phyloP scores from a whole-genome alignment of 1,140 invertebrate genomes.

The Aphaenogaster ashmeadi region DNA sequence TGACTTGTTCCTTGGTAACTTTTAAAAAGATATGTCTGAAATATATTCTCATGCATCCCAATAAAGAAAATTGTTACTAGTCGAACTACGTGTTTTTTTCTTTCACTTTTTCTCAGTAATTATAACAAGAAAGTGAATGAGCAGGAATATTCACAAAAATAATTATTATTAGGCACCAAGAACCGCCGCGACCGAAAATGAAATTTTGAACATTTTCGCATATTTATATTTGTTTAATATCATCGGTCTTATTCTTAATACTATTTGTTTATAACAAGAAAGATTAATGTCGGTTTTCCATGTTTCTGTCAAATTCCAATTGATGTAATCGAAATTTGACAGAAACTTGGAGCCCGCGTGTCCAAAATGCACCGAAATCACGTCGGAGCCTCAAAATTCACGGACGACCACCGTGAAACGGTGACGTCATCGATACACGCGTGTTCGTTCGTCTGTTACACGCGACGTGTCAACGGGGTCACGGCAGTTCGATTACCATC shows the following conservation, averaged over 20 bases:
- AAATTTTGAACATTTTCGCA: too few relatives aligned
- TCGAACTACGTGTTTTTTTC: background rate
- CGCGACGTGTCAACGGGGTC: conserved; percentile 59
- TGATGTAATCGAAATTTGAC: background rate
- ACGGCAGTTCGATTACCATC: conserved; percentile 54
- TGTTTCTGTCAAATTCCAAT: background rate
- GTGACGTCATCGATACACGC: conserved; percentile 33
- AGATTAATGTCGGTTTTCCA: background rate
- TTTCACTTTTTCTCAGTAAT: background rate
- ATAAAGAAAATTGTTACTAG: background rate
- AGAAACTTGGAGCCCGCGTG: too few relatives aligned
- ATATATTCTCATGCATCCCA: background rate
- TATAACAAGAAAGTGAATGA: too few relatives aligned
- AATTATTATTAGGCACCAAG: too few relatives aligned
- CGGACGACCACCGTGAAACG: conserved; percentile 7
- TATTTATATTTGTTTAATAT: too few relatives aligned
- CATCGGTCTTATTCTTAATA: too few relatives aligned
- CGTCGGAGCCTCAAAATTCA: background rate
- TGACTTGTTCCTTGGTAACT: background rate
- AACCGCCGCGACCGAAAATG: too few relatives aligned
- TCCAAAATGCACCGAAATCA: background rate
- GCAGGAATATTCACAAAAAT: too few relatives aligned
- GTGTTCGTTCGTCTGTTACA: conserved; percentile 40
- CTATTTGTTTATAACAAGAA: background rate
- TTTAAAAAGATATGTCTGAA: background rate